Evolutionary conservation across 2,888 invertebrate genomes (phyloP), one percentile per base, ranked within the genome.

Genomic region (Acrocyrtus sp.): DNA sequence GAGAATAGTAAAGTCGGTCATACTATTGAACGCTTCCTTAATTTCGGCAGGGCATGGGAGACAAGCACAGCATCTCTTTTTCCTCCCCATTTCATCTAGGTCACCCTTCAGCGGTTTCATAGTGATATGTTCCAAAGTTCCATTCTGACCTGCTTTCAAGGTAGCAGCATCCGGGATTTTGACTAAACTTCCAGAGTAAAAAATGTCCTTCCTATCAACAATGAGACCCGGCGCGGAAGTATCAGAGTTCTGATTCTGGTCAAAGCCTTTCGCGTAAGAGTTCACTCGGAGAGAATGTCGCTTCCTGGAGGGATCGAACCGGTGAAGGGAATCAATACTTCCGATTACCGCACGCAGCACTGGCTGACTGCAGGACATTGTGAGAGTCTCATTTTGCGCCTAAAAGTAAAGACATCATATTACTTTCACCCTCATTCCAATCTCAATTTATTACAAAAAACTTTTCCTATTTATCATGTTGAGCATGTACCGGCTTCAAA

Each of bases 1-100:
- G 69, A 98, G 88, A 56, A 99, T 87, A 0, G 90, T 88, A 78
- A 96, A 87, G 83, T 96, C 94, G 82, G 97, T 88, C 93, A 96
- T 95, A 85, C 91, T 90, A 54, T 87, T 86, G 72, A 93, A 85
- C 1, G 91, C 91, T 78, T 91, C 89, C 82, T 88, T 88, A 10
- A 90, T 90, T 84, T 92, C 91, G 56, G 88, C 86, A 4, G 91
- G 89, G 82, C 91, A 91, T 2, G 89, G 88, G 72, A 90, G 79
- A 72, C 84, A 83, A 24, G 84, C 83, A 69, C 84, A 83, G 26
- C 84, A 83, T 24, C 62, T 78, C 24, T 81, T 81, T 41, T 77
- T 69, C 47, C 57, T 47, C n/a, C n/a, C n/a, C n/a, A n/a, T n/a
- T 21, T 65, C 51, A 39, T 53, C 48, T 43, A 72, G 79, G 53